Conservation (phyloP, 1,140 invertebrate species). For the Sinonovacula constricta region DNA sequence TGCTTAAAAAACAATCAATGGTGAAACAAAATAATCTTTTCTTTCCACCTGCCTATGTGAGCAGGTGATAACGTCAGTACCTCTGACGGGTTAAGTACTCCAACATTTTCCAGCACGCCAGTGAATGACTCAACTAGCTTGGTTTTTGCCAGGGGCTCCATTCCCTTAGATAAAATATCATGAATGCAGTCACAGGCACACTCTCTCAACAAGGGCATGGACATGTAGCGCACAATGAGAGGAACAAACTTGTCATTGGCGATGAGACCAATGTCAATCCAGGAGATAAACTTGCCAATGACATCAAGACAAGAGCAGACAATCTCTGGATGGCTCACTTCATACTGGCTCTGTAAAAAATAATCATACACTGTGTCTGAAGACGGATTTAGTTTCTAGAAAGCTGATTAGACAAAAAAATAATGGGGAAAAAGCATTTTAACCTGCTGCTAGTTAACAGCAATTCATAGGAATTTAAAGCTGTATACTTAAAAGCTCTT, state of each 20-base stretch:
- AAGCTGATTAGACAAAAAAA: no score
- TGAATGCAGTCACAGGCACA: conserved; percentile 81
- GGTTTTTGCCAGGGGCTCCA: conserved; percentile 82
- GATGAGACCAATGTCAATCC: conserved; percentile 83
- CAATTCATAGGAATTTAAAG: no score
- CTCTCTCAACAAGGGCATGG: conserved; percentile 76
- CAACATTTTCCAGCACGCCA: conserved; percentile 78
- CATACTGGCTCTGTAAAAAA: conserved; percentile 78
- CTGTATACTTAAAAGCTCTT: no score
- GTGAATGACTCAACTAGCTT: conserved; percentile 82
- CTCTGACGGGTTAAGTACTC: conserved; percentile 75
- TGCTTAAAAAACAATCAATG: no score
- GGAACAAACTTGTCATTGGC: conserved; percentile 82
- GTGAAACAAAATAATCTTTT: no score
- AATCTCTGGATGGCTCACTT: conserved; percentile 76
- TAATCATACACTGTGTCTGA: no score
- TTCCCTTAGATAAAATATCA: conserved; percentile 82
- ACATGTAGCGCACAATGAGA: conserved; percentile 80
- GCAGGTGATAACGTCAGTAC: no score
- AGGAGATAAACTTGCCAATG: conserved; percentile 82
- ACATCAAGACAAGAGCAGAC: conserved; percentile 81
- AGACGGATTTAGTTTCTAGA: no score
- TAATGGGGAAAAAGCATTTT: no score
- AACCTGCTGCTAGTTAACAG: no score
- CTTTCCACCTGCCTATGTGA: no score